Evolutionary conservation across 2,113 vertebrate genomes (phyloP), one percentile per base, ranked within the genome.

Genomic region (Engystomops pustulosus): DNA sequence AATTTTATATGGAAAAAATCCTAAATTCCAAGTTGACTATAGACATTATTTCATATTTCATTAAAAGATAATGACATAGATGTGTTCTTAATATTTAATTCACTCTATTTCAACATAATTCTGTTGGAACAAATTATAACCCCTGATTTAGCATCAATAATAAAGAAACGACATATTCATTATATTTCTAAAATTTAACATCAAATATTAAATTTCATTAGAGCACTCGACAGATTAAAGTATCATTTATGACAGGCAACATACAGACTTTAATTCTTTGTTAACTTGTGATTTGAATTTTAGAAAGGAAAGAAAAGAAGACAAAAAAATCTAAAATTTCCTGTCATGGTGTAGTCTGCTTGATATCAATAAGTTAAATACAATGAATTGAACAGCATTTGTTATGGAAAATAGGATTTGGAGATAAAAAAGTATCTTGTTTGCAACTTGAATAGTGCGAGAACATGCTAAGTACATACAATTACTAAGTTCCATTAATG

Each of bases 181-280:
- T 84, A 84, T 84, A 84, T 84, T 84, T 84, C 82, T 69, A 84
- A 77, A 78, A 78, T 84, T 77, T 84, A 68, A 68, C 82, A 84
- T 84, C 62, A 84, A 84, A 84, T 84, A 84, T 84, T 84, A 84
- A 84, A 84, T 84, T 84, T 84, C 82, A 84, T 84, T 84, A 84
- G 65, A 53, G 62, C 32, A 84, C 53, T 78, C 44, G 65, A 84
- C 74, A 84, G 82, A 84, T 84, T 84, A 84, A 84, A 78, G 81
- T 70, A 58, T 82, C 81, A 53, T 84, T 69, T 77, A 84, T 84
- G 82, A 84, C 65, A 78, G 82, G 62, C 74, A 65, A 84, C 38
- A 84, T 84, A 76, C 23, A 41, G 74, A 78, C 60, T 60, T 84
- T 84, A 78, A 78, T 84, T 78, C 62, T 84, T 45, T 14, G 41